Conservation (phyloP, 2,888 invertebrate genomes). For the Alcis repandata region DNA sequence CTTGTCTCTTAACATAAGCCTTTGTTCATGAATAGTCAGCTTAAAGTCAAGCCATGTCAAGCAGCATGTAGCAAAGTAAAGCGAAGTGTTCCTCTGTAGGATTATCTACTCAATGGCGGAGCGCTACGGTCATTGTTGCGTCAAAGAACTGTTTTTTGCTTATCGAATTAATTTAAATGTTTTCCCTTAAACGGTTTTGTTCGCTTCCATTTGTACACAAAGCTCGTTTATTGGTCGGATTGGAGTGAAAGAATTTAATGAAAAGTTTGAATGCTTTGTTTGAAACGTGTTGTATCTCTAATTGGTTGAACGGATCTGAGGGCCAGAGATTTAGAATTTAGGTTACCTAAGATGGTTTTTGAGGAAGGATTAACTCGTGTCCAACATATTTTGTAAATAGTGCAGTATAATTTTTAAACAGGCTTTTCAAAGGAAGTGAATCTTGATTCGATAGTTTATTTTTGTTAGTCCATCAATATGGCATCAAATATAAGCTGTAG, state of each 20-base stretch:
- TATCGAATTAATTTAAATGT: conserved; percentile 34
- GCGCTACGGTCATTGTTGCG: conserved; percentile 24
- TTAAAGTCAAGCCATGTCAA: too few species aligned
- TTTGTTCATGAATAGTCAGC: neutral
- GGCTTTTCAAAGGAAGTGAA: too few species aligned
- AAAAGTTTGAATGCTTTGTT: conserved; percentile 20
- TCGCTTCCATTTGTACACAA: conserved; percentile 18
- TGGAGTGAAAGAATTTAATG: conserved; percentile 26
- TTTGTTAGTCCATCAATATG: too few species aligned
- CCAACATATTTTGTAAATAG: too few species aligned
- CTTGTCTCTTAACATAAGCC: neutral
- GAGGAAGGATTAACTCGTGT: too few species aligned
- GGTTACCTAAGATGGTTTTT: neutral
- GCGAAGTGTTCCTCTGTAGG: neutral
- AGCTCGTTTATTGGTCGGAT: conserved; percentile 27
- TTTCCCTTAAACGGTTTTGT: conserved; percentile 28
- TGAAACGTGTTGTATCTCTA: conserved; percentile 13
- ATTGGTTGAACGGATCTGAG: conserved; percentile 4
- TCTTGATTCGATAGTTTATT: too few species aligned
- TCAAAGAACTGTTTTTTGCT: conserved; percentile 34
- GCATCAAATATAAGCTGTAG: too few species aligned
- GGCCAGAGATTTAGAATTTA: neutral
- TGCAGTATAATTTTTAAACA: too few species aligned
- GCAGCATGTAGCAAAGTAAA: neutral
- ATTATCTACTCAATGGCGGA: neutral